These are phyloP conservation scores for Trematomus bernacchii DNA, from an alignment of 2,797 vertebrate species.

Conservation along the genomic window DNA sequence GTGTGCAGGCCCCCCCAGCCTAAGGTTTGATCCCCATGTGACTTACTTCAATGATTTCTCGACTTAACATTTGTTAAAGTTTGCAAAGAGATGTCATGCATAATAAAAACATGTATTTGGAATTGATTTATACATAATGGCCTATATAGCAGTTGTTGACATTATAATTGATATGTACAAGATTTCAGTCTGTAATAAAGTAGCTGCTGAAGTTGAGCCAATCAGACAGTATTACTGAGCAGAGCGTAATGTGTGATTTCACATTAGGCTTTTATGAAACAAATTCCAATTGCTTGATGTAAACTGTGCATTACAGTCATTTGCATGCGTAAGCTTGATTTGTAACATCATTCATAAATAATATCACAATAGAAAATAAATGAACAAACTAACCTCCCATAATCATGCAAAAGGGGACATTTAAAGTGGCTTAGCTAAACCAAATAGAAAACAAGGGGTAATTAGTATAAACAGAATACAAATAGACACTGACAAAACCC, in stretches of 20 bases:
- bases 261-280: not conserved
- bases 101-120: not conserved
- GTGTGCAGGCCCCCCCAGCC: not conserved
- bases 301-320: not conserved
- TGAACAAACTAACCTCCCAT: too few relatives aligned
- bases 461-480: too few relatives aligned
- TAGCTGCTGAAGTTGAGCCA: constrained; percentile 12
- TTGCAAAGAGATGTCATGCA: not conserved
- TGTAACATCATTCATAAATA: not conserved
- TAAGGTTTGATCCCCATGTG: not conserved
- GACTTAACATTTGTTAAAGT: not conserved
- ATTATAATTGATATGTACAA: constrained; percentile 1
- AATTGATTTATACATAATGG: not conserved
- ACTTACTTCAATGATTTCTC: not conserved
- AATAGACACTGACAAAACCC: too few relatives aligned
- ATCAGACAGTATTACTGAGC: not conserved
- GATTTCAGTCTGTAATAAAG: constrained; percentile 5
- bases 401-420: too few relatives aligned
- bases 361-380: not conserved
- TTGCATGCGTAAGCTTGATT: not conserved
- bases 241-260: not conserved
- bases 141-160: not conserved
- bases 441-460: too few relatives aligned
- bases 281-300: too few relatives aligned
- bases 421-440: too few relatives aligned